Evolutionary conservation across 1,140 invertebrate genomes (phyloP).

Genomic region (Heliothis virescens): DNA sequence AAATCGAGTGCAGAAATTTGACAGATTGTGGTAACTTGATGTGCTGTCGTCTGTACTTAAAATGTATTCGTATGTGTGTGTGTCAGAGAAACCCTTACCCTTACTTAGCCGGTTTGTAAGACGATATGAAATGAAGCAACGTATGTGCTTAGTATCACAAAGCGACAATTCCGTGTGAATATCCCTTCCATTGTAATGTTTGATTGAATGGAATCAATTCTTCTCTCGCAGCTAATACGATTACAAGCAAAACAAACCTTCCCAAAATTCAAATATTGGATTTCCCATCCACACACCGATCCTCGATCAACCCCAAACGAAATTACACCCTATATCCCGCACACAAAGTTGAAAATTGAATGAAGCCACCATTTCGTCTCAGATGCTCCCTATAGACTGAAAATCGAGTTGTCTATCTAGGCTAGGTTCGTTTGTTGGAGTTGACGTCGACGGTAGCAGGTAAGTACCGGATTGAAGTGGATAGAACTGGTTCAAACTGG

Average conservation of each 20-base stretch:
- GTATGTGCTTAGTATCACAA: neutral
- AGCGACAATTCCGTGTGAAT: conserved; percentile 12
- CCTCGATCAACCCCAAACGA: neutral
- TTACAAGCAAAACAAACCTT: conserved; percentile 42
- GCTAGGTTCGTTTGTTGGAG: conserved; percentile 37
- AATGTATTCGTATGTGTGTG: no score
- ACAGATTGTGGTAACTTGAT: no score
- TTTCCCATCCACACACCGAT: conserved; percentile 16
- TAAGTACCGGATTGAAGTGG: conserved; percentile 25
- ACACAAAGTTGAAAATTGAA: conserved; percentile 14
- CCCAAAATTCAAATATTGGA: conserved; percentile 41
- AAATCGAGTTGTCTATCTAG: conserved; percentile 44
- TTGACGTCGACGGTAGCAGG: conserved; percentile 34
- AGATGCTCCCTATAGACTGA: conserved; percentile 36
- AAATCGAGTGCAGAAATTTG: no score
- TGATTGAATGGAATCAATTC: conserved; percentile 22
- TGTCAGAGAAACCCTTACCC: no score
- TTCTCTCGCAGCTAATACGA: conserved; percentile 19
- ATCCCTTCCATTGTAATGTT: conserved; percentile 3
- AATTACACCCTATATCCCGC: neutral
- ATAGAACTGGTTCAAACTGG: conserved; percentile 32
- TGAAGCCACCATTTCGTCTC: conserved; percentile 6
- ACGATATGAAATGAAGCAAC: neutral
- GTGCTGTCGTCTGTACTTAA: no score
- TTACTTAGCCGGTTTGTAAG: no score